A percentile compares a stretch with the other conserved stretches of the same genome.
phyloP scores from a whole-genome alignment of 2,888 invertebrate species.

The Melipona bicolor region DNA sequence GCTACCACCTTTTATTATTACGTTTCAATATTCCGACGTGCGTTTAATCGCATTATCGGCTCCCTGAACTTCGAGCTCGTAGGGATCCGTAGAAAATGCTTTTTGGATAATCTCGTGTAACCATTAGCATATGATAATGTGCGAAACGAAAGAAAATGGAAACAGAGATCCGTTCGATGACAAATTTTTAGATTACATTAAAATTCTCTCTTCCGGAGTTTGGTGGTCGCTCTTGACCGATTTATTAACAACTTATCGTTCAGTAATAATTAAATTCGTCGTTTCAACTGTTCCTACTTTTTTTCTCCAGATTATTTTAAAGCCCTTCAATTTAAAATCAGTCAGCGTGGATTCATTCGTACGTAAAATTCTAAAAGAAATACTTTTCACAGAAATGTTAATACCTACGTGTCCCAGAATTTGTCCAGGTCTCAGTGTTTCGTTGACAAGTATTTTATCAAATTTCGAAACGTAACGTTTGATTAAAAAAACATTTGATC shows the following conservation, averaged over 20 bases:
- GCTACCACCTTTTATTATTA: slow-evolving; percentile 57
- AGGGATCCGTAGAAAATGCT: slow-evolving; percentile 34
- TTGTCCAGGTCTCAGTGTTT: too few relatives aligned
- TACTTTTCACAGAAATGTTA: too few relatives aligned
- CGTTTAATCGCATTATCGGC: slow-evolving; percentile 56
- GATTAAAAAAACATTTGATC: too few relatives aligned
- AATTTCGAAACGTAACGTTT: background rate
- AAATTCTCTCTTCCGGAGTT: background rate
- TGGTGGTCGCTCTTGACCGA: background rate
- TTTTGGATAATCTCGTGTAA: slow-evolving; percentile 28
- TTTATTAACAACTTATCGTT: background rate
- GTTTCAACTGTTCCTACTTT: background rate
- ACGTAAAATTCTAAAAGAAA: too few relatives aligned
- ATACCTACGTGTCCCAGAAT: too few relatives aligned
- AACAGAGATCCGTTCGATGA: background rate
- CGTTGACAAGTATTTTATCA: background rate
- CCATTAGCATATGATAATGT: slow-evolving; percentile 17
- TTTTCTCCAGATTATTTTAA: background rate
- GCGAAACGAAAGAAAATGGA: background rate
- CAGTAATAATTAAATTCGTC: background rate
- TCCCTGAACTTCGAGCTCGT: slow-evolving; percentile 7
- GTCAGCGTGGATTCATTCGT: too few relatives aligned
- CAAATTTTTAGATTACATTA: background rate
- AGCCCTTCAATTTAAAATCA: too few relatives aligned
- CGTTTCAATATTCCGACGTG: slow-evolving; percentile 51